Base-by-base conservation (phyloP, 2,113 vertebrate species). In the Prunella fulvescens region DNA sequence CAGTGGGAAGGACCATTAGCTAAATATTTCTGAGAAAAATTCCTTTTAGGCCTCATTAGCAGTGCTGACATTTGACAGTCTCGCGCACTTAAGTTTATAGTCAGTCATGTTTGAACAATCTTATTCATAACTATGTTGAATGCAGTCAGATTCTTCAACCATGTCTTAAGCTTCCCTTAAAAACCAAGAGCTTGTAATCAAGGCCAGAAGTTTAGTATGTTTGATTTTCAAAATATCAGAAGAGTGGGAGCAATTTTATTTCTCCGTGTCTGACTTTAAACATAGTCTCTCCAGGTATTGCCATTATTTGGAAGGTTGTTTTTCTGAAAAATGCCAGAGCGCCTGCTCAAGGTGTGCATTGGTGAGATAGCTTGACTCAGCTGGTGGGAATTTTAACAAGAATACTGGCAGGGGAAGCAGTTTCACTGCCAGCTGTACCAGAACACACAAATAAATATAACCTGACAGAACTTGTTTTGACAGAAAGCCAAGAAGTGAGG, bases 381-480 rank as follows among this genome's bases (percentile, higher is more conserved):
- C 44, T 81, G 58, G 31, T 33, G 61, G 33, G 26, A 90, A 64
- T 72, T 88, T 56, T 26, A 66, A 40, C 42, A 66, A 23, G 76
- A 88, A 58, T 86, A 26, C 74, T 95, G 80, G 67, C 79, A 65
- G 24, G 28, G 4, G 0, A 74, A 71, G 40, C 28, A 56, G 40
- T 91, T 91, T 85, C 44, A 28, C 48, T 89, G 57, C 88, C 67
- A 93, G 61, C 54, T 90, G 39, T 83, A 64, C 54, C 67, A 92
- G 89, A 92, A 81, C 64, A 83, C 58, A 89, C 40, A 87, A 89
- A 70, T 62, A 91, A 86, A 83, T 77, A 47, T 86, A 96, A 93
- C 39, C 69, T 82, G 73, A 77, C 57, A 80, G 81, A 91, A 53
- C 93, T 93, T 88, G 39, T 86, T 88, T 92, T 95, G 92, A 93